Evolutionary conservation across 2,113 vertebrate species (phyloP), one percentile per base, ranked within the genome.

Genomic region (Syrrhaptes paradoxus): DNA sequence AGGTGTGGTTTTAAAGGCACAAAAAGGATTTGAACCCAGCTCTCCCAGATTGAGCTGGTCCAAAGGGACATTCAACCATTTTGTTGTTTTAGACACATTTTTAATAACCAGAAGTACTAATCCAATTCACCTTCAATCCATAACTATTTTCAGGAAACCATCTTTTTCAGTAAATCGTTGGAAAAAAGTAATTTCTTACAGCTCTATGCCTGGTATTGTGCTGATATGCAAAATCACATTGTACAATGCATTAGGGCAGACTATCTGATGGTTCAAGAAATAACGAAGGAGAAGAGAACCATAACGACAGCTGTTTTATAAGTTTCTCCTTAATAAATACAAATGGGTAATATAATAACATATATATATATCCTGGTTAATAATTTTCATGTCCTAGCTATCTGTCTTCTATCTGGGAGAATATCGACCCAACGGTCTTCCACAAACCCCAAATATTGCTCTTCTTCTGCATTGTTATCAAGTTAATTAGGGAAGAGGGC

Each of bases 401-500:
- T 70, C 46, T 8, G 5, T 61, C 61, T 71, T 86, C 52, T 84
- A 4, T 81, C 45, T 87, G n/a, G 41, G 45, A 90, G n/a, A 79
- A 72, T 38, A 81, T 5, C 54, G 17, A 90, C 67, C 73, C 92
- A 32, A 2, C 2, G 11, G 61, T 78, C 83, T 94, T 94, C 77
- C 67, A 65, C 65, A 92, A 86, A 94, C 67, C 92, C 84, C 79
- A 93, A 91, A 96, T 95, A 97, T 93, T 96, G 88, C 81, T 95
- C 36, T 87, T 96, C 89, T 95, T 91, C 92, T 92, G 71, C 72
- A 95, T 96, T 96, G 92, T 93, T 96, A 97, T 91, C 75, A 93
- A 97, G 94, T 94, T 96, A 97, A 96, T 92, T 94, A 93, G 96
- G n/a, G 94, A 97, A 87, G 26, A 97, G 89, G 43, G 88, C 90